Conservation (phyloP, 2,113 vertebrate genomes). For the Hyaena hyaena region DNA sequence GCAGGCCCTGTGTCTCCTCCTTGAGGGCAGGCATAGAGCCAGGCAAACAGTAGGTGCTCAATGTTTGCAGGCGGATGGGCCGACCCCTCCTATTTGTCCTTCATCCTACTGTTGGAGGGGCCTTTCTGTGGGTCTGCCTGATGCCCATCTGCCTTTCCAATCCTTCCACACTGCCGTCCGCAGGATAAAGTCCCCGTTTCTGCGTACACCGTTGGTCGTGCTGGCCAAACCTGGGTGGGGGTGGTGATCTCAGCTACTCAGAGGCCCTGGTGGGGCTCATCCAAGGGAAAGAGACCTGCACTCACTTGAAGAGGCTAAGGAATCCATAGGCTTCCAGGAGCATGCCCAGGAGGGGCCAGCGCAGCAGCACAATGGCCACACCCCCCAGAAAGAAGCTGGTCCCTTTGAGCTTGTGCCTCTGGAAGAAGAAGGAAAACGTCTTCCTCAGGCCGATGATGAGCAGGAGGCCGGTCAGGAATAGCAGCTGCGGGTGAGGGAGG, state of each 20-base stretch:
- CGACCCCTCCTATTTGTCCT: not conserved
- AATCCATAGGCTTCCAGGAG: conserved; percentile 92
- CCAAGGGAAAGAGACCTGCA: not conserved
- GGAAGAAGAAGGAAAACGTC: conserved; percentile 93
- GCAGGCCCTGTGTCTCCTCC: not conserved
- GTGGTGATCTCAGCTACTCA: not conserved
- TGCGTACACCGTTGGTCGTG: not conserved
- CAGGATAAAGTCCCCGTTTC: not conserved
- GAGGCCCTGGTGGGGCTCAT: not conserved
- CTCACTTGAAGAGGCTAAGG: conserved; percentile 91
- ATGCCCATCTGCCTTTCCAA: not conserved
- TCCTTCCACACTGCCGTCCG: not conserved
- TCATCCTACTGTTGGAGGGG: not conserved
- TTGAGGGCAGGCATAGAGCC: not conserved
- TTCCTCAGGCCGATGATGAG: conserved; percentile 91
- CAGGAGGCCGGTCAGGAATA: conserved; percentile 91
- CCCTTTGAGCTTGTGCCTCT: conserved; percentile 91
- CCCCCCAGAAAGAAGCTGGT: conserved; percentile 94
- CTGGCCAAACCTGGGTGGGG: not conserved
- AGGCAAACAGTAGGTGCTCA: not conserved
- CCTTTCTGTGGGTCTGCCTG: not conserved
- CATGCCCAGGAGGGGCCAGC: conserved; percentile 94
- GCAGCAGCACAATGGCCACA: conserved; percentile 89
- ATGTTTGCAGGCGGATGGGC: not conserved
- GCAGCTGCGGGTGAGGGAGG: conserved; percentile 85